Conservation (phyloP, 2,797 vertebrate species). For the Tokudaia muenninki region DNA sequence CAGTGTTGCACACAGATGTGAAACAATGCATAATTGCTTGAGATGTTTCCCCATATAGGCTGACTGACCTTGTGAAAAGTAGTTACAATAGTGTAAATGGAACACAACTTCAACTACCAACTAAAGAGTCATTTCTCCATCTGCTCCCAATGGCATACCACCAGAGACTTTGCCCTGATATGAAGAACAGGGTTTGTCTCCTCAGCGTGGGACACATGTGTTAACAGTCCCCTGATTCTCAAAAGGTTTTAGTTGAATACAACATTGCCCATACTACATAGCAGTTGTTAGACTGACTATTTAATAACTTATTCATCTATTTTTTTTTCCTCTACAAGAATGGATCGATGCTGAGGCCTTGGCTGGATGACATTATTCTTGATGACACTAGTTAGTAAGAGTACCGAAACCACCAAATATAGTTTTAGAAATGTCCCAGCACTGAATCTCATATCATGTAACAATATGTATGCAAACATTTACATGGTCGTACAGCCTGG, state of each 20-base stretch:
- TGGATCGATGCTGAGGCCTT: neutral
- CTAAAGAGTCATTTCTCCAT: neutral
- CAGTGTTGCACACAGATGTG: neutral
- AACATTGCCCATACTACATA: neutral
- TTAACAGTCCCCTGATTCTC: neutral
- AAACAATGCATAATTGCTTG: neutral
- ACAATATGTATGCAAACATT: neutral
- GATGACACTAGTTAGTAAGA: neutral
- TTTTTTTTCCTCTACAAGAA: neutral
- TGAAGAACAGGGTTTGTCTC: neutral
- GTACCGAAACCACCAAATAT: neutral
- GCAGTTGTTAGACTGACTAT: neutral
- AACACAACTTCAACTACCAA: neutral
- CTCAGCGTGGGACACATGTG: neutral
- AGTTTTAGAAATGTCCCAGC: slow-evolving; percentile 9
- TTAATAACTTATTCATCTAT: neutral
- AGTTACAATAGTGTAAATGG: neutral
- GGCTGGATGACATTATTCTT: neutral
- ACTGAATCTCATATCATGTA: neutral
- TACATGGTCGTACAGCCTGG: neutral
- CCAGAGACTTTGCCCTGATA: neutral
- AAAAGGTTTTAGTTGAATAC: neutral
- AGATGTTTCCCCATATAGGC: neutral
- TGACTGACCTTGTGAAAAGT: neutral
- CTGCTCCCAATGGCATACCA: neutral